A percentile compares a stretch with the other conserved stretches of the same genome.
Conservation (phyloP, 1,140 invertebrate genomes). For the Drosophila bifasciata region DNA sequence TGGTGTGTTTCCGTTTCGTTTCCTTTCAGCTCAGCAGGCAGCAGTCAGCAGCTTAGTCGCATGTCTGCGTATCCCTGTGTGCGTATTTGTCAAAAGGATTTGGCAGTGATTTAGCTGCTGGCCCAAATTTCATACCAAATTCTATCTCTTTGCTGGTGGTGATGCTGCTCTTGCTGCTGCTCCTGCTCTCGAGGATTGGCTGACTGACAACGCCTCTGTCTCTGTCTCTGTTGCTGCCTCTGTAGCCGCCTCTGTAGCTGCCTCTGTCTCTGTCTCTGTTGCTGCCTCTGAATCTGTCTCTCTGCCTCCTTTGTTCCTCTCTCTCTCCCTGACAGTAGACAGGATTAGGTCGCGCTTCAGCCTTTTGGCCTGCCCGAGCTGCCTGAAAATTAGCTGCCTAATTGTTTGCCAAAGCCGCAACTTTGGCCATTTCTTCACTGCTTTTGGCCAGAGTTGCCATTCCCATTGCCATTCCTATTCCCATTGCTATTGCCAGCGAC, state of each 20-base stretch:
- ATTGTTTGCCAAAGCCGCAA: constrained; percentile 82
- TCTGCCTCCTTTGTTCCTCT: constrained; percentile 8
- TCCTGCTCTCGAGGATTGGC: constrained; percentile 8
- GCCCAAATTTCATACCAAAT: constrained; percentile 65
- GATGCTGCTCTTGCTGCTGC: not conserved
- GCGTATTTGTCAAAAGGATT: constrained; percentile 81
- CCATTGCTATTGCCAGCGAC: not conserved
- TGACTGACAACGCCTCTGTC: constrained; percentile 50
- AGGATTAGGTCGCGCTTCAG: constrained; percentile 63
- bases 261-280: constrained; percentile 14
- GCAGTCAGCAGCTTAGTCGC: constrained; percentile 38
- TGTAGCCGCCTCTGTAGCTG: no score
- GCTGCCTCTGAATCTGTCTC: constrained; percentile 12
- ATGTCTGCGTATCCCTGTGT: constrained; percentile 55
- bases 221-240: constrained; percentile 15
- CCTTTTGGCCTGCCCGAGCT: constrained; percentile 41
- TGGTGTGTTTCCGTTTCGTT: constrained; percentile 58
- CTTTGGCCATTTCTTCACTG: constrained; percentile 64
- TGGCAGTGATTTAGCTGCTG: constrained; percentile 72
- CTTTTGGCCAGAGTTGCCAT: constrained; percentile 17
- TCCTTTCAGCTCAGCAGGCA: constrained; percentile 51
- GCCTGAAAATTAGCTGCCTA: constrained; percentile 79
- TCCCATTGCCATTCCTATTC: not conserved
- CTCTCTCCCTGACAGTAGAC: constrained; percentile 1
- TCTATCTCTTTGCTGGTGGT: constrained; percentile 1